Conservation (phyloP, 2,888 invertebrate genomes). For the Caenorhabditis sulstoni region DNA sequence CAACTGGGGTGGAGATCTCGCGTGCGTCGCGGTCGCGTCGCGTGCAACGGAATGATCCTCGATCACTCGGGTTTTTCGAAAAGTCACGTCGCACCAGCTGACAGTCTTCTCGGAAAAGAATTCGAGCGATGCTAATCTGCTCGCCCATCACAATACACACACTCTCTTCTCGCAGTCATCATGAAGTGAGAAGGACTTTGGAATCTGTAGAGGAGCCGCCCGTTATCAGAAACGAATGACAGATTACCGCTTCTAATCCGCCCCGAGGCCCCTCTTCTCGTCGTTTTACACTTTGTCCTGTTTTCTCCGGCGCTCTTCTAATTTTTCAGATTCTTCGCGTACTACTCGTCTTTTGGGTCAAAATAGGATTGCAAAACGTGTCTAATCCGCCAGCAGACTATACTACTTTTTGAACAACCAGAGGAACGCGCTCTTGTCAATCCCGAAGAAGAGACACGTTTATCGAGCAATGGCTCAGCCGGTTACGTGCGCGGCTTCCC, state of each 20-base stretch:
- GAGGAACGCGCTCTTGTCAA: not conserved
- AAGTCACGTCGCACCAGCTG: slow-evolving; percentile 50
- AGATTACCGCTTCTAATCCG: slow-evolving; percentile 14
- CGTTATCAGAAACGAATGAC: slow-evolving; percentile 7
- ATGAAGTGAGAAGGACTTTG: slow-evolving; percentile 46
- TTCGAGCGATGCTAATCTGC: slow-evolving; percentile 42
- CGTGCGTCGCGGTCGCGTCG: too few species aligned
- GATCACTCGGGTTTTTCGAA: not conserved
- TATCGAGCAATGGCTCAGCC: too few species aligned
- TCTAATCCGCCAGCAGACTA: not conserved
- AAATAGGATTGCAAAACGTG: not conserved
- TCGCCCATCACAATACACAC: slow-evolving; percentile 39
- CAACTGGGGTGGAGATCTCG: too few species aligned
- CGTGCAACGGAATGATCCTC: too few species aligned
- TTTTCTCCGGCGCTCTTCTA: slow-evolving; percentile 18
- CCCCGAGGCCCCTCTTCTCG: too few species aligned
- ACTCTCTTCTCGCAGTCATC: not conserved
- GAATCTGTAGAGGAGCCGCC: slow-evolving; percentile 32
- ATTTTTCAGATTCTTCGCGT: slow-evolving; percentile 17
- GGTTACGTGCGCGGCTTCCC: not conserved
- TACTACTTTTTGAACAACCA: slow-evolving; percentile 3
- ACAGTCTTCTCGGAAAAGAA: slow-evolving; percentile 28
- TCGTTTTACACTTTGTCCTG: slow-evolving; percentile 31
- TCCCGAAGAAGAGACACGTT: too few species aligned
- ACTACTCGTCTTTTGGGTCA: not conserved